Evolutionary conservation across 1,140 invertebrate species (phyloP).

Genomic region (Drosophila repleta): DNA sequence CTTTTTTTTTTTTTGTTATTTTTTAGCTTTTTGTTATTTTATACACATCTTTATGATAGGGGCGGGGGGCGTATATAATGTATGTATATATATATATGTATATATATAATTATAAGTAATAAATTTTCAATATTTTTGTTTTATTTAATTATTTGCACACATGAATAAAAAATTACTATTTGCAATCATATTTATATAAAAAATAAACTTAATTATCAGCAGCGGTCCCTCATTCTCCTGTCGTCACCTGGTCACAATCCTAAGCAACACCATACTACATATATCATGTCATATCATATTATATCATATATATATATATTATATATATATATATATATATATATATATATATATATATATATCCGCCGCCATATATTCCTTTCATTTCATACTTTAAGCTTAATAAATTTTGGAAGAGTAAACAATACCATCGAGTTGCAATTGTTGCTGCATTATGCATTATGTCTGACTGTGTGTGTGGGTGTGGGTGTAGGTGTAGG

Average conservation of each 20-base stretch:
- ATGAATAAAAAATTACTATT: slow-evolving; percentile 82
- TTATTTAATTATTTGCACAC: slow-evolving; percentile 81
- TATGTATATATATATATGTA: slow-evolving; percentile 49
- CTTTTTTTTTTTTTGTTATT: background rate
- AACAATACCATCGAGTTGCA: slow-evolving; percentile 81
- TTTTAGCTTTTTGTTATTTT: slow-evolving; percentile 47
- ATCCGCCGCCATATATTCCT: slow-evolving; percentile 23
- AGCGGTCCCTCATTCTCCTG: slow-evolving; percentile 46
- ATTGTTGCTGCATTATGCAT: slow-evolving; percentile 77
- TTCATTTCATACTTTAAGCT: slow-evolving; percentile 68
- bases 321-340: slow-evolving; percentile 29
- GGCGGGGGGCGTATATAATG: slow-evolving; percentile 62
- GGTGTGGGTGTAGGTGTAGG: slow-evolving; percentile 31
- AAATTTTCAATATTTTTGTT: slow-evolving; percentile 68
- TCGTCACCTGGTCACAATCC: slow-evolving; percentile 39
- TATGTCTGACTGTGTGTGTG: slow-evolving; percentile 40
- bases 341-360: slow-evolving; percentile 40
- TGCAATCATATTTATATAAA: slow-evolving; percentile 83
- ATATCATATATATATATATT: slow-evolving; percentile 17
- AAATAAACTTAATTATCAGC: slow-evolving; percentile 82
- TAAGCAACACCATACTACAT: slow-evolving; percentile 30
- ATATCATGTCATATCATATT: slow-evolving; percentile 31
- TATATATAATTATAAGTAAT: slow-evolving; percentile 75
- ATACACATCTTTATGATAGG: slow-evolving; percentile 58
- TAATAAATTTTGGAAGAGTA: slow-evolving; percentile 83